These are phyloP conservation scores for Xerus inauris DNA, from an alignment of 2,113 vertebrate genomes.

Conservation along the genomic window DNA sequence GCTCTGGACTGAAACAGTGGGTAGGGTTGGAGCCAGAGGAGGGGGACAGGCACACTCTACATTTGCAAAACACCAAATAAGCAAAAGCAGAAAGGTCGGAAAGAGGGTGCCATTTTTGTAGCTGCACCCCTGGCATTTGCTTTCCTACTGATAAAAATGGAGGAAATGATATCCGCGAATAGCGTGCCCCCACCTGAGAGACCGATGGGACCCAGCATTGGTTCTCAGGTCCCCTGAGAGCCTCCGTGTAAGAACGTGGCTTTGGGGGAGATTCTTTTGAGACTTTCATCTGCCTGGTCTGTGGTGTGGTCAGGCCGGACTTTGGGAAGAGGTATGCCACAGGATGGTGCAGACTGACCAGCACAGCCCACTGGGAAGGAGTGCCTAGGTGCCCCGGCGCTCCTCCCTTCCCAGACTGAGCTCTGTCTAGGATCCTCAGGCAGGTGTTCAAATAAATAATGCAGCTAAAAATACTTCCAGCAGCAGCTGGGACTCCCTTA, in stretches of 20 bases:
- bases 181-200: neutral
- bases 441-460: conserved; percentile 96
- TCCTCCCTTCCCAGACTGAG: conserved; percentile 76
- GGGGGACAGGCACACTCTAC: neutral
- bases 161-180: neutral
- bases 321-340: neutral
- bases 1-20: neutral
- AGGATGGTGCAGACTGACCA: neutral
- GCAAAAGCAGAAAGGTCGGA: too few species aligned
- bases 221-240: neutral
- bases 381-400: conserved; percentile 71
- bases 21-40: neutral
- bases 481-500: conserved; percentile 91
- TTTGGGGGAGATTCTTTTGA: neutral
- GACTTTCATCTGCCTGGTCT: too few species aligned
- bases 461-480: conserved; percentile 92
- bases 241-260: neutral
- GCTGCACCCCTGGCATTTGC: neutral
- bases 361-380: neutral
- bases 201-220: too few species aligned
- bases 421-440: conserved; percentile 83
- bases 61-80: neutral
- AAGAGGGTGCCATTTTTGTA: neutral
- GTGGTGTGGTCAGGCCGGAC: neutral
- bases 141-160: neutral